These are phyloP conservation scores for Uropetala carovei DNA, from an alignment of 2,888 invertebrate species.

Conservation along the genomic window DNA sequence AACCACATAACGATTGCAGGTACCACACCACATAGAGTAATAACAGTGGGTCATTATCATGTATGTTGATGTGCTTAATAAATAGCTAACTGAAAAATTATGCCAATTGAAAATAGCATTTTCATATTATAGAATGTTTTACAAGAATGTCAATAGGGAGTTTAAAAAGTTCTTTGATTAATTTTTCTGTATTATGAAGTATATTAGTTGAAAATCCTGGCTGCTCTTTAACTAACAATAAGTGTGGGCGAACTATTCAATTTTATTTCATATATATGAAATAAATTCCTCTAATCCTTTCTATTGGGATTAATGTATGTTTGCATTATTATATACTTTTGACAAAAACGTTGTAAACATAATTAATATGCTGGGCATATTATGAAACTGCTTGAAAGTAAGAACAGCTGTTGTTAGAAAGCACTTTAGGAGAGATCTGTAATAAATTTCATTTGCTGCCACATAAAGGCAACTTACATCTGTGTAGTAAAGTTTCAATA, in stretches of 20 bases:
- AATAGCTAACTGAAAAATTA: neutral
- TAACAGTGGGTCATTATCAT: neutral
- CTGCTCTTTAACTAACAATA: neutral
- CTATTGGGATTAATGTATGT: neutral
- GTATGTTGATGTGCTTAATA: neutral
- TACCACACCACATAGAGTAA: constrained; percentile 55
- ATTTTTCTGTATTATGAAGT: neutral
- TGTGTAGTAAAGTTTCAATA: constrained; percentile 30
- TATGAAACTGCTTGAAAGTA: constrained; percentile 54
- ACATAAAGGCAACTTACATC: constrained; percentile 34
- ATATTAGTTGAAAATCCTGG: neutral
- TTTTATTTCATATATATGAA: neutral
- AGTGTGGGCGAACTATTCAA: neutral
- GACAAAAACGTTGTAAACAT: constrained; percentile 19
- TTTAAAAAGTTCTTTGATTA: neutral
- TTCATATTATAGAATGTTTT: neutral
- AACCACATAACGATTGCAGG: constrained; percentile 56
- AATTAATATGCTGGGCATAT: constrained; percentile 55
- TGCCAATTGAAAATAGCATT: neutral
- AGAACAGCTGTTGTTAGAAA: constrained; percentile 62
- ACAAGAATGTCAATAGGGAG: neutral
- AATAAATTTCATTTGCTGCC: constrained; percentile 49
- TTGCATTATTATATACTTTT: neutral
- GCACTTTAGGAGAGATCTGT: constrained; percentile 50
- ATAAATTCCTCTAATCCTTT: neutral